Evolutionary conservation across 1,140 invertebrate genomes (phyloP).

Genomic region (Apis florea): DNA sequence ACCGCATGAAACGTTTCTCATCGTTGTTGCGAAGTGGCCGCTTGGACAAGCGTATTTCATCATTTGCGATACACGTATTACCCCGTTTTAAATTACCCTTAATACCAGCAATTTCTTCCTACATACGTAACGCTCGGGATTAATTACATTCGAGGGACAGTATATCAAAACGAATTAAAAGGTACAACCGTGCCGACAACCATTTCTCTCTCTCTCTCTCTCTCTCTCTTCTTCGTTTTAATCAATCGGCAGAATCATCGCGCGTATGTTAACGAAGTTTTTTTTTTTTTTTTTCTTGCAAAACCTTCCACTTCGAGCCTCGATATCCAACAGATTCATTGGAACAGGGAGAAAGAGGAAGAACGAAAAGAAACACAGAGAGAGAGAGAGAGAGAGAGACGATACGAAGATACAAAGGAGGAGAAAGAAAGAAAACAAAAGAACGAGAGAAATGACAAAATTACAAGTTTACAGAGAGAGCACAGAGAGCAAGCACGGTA

Average conservation of each 20-base stretch:
- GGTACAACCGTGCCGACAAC: neutral
- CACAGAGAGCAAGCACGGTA: constrained; percentile 28
- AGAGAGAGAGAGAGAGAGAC: no score
- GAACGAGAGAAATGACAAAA: no score
- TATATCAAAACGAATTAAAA: neutral
- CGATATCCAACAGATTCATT: no score
- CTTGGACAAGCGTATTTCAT: neutral
- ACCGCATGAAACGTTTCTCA: neutral
- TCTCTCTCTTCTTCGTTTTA: neutral
- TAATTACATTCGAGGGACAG: constrained; percentile 7
- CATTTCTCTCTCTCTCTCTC: no score
- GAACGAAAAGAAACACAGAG: no score
- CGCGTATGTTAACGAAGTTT: neutral
- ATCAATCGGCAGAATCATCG: neutral
- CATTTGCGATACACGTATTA: neutral
- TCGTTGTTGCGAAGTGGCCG: neutral
- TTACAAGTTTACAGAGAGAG: no score
- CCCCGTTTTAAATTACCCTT: constrained; percentile 12
- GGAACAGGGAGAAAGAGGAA: no score
- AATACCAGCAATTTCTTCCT: constrained; percentile 6
- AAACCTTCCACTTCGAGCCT: no score
- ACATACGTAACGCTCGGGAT: neutral
- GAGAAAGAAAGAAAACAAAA: neutral
- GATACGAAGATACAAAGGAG: no score
- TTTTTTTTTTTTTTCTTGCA: neutral